These are phyloP conservation scores for Stenodera caucasica DNA, from an alignment of 2,888 invertebrate genomes.

Conservation along the genomic window DNA sequence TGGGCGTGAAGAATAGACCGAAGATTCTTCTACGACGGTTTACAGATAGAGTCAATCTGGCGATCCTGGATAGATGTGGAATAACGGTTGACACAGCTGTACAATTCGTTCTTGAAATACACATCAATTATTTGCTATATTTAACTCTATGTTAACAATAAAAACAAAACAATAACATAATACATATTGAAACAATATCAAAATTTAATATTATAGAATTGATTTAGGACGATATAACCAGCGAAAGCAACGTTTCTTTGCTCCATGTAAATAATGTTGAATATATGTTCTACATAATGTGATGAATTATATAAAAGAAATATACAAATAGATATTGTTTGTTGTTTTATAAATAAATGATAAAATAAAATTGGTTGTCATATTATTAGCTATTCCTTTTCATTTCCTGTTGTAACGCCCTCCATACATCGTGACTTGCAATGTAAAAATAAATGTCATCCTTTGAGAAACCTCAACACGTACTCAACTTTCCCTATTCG, in stretches of 20 bases:
- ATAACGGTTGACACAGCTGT: conserved; percentile 24
- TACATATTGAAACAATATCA: not conserved
- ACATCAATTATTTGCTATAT: too few species aligned
- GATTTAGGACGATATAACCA: conserved; percentile 3
- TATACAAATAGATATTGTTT: conserved; percentile 41
- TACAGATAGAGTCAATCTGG: conserved; percentile 29
- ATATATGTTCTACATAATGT: conserved; percentile 38
- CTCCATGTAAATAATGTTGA: conserved; percentile 40
- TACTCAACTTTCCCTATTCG: not conserved
- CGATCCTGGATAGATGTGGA: conserved; percentile 20
- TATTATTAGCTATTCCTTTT: conserved; percentile 10
- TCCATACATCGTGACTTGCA: not conserved
- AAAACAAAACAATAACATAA: conserved; percentile 2
- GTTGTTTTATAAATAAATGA: conserved; percentile 45
- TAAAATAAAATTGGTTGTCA: conserved; percentile 15
- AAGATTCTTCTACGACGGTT: conserved; percentile 24
- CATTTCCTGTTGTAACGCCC: not conserved
- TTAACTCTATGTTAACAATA: not conserved
- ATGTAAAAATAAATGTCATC: not conserved
- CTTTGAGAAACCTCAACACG: not conserved
- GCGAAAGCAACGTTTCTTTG: conserved; percentile 24
- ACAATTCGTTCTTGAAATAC: conserved; percentile 6
- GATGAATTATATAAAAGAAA: conserved; percentile 35
- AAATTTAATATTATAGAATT: not conserved
- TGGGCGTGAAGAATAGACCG: conserved; percentile 21